Evolutionary conservation across 2,113 vertebrate species (phyloP).

Genomic region (Prunella himalayana): DNA sequence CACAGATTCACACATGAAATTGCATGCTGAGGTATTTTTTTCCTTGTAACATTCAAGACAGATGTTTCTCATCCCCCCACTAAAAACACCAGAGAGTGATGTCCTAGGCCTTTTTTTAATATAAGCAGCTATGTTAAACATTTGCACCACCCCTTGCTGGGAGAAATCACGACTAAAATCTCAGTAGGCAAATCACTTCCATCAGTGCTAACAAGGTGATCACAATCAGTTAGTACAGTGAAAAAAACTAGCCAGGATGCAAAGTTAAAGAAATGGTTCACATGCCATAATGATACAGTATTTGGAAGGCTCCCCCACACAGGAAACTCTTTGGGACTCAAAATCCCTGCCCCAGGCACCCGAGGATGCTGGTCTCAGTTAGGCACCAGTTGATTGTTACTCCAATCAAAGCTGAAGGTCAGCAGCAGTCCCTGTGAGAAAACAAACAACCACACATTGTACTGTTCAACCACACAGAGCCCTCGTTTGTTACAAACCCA

Average conservation of each 20-base stretch:
- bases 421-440: neutral
- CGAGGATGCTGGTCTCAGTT: neutral
- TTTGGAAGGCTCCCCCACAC: neutral
- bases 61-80: conserved; percentile 1
- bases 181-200: neutral
- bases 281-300: neutral
- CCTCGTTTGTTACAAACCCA: neutral
- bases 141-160: neutral
- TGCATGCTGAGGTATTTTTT: neutral
- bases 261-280: neutral
- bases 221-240: neutral
- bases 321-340: neutral
- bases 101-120: neutral
- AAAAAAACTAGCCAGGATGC: neutral
- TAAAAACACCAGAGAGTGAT: neutral
- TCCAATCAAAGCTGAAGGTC: neutral
- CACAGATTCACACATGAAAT: neutral
- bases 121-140: neutral
- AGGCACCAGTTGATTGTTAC: neutral
- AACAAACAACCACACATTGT: neutral
- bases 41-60: neutral
- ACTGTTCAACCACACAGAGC: neutral
- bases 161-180: neutral
- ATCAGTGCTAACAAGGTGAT: neutral
- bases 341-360: neutral